phyloP scores from a whole-genome alignment of 2,888 invertebrate genomes.

The Matsumyia berberina region DNA sequence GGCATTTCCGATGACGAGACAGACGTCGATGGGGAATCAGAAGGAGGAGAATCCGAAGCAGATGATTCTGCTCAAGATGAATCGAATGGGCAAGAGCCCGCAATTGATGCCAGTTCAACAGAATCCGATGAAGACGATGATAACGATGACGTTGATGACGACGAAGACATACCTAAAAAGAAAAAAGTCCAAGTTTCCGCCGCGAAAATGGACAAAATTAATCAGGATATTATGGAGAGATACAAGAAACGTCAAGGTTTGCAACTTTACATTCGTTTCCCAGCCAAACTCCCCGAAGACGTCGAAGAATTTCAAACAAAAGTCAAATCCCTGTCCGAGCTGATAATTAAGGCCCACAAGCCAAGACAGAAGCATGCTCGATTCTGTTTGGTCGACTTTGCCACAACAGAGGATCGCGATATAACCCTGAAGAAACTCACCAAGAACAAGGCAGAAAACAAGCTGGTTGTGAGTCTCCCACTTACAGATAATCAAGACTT shows the following conservation, averaged over 20 bases:
- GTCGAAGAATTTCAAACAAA: slow-evolving; percentile 78
- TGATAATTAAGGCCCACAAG: slow-evolving; percentile 78
- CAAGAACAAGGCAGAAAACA: slow-evolving; percentile 73
- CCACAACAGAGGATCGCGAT: slow-evolving; percentile 79
- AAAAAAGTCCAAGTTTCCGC: not conserved
- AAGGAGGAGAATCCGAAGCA: slow-evolving; percentile 17
- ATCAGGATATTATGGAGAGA: slow-evolving; percentile 77
- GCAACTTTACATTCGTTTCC: slow-evolving; percentile 81
- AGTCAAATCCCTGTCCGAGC: slow-evolving; percentile 78
- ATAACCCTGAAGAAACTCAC: slow-evolving; percentile 64
- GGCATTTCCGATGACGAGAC: not conserved
- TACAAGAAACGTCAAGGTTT: slow-evolving; percentile 80
- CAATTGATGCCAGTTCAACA: slow-evolving; percentile 78
- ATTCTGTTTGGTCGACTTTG: slow-evolving; percentile 81
- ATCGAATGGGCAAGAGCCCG: not conserved
- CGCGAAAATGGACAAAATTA: slow-evolving; percentile 43
- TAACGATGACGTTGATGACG: slow-evolving; percentile 51
- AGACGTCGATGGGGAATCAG: slow-evolving; percentile 22
- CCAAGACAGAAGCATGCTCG: slow-evolving; percentile 82
- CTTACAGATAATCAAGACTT: slow-evolving; percentile 80
- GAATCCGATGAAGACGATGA: slow-evolving; percentile 79
- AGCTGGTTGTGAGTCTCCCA: slow-evolving; percentile 79
- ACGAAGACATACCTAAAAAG: slow-evolving; percentile 18
- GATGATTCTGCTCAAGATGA: slow-evolving; percentile 9
- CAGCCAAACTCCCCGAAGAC: slow-evolving; percentile 79